Percentiles rank a stretch among this genome's conserved stretches.
Evolutionary conservation across 2,113 vertebrate genomes (phyloP).

Genomic region (Zosterops lateralis): DNA sequence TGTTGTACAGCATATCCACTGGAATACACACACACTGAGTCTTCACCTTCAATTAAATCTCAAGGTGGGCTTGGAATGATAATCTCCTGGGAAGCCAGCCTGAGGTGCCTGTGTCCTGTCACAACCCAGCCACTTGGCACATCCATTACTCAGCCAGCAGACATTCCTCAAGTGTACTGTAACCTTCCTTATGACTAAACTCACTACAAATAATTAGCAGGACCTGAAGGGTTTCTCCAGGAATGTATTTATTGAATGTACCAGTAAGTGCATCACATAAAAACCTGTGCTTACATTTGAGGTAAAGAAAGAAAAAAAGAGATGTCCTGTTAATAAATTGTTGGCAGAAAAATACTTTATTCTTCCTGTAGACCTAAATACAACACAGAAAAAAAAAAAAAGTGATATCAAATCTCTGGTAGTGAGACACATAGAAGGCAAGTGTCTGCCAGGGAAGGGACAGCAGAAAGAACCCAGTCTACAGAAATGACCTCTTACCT

Average conservation of each 20-base stretch:
- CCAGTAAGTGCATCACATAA: neutral
- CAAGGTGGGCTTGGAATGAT: neutral
- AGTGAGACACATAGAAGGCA: neutral
- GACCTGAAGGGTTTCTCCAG: neutral
- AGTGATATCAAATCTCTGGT: neutral
- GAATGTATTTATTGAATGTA: neutral
- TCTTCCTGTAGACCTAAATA: neutral
- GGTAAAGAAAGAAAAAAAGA: neutral
- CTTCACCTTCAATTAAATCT: conserved; percentile 17
- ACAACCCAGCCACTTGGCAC: neutral
- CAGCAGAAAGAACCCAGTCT: neutral
- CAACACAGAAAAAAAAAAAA: neutral
- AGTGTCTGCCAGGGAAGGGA: neutral
- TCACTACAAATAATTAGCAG: neutral
- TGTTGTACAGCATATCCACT: neutral
- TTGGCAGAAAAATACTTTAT: neutral
- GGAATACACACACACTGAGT: neutral
- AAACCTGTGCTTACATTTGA: neutral
- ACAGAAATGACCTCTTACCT: neutral
- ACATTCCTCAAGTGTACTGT: neutral
- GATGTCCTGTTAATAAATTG: neutral
- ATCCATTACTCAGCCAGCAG: neutral
- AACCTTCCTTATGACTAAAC: neutral
- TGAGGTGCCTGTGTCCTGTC: neutral
- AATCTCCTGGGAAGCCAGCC: neutral